Conservation (phyloP, 30 jellyfish, hydroid and myxozoan genomes). For the Pseudorhiza aurosa region DNA sequence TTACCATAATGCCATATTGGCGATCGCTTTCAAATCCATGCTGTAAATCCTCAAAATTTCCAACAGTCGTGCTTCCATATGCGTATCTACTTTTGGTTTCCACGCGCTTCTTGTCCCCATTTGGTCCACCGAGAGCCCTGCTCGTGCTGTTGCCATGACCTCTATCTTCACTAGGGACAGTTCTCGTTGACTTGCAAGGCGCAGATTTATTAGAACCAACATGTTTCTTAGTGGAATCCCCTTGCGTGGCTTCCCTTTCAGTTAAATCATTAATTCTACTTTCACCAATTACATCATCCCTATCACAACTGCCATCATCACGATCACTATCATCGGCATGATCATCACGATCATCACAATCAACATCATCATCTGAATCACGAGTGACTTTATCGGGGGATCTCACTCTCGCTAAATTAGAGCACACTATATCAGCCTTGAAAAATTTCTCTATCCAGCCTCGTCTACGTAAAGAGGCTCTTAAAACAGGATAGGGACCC, state of each 20-base stretch:
- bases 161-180: background rate
- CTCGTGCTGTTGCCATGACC: background rate
- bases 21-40: conserved; percentile 72
- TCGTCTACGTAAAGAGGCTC: conserved; percentile 85
- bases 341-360: conserved; percentile 12
- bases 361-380: conserved; percentile 66
- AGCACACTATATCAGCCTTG: conserved; percentile 70
- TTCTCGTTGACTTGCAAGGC: background rate
- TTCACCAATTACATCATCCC: background rate
- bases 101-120: background rate
- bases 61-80: conserved; percentile 23
- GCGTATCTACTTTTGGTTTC: conserved; percentile 39
- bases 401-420: conserved; percentile 33
- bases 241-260: background rate
- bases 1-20: conserved; percentile 87
- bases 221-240: background rate
- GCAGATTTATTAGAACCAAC: background rate
- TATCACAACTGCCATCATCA: too few species aligned
- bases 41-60: conserved; percentile 45
- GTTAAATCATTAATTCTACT: background rate
- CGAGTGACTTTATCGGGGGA: conserved; percentile 46
- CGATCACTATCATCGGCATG: background rate
- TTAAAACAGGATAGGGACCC: conserved; percentile 92
- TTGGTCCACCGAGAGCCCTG: background rate
- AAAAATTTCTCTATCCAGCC: conserved; percentile 96